Percentiles rank a stretch among this genome's conserved stretches.
These are phyloP conservation scores for Sitta carolinensis DNA, from an alignment of 2,797 vertebrate genomes.

Conservation along the genomic window DNA sequence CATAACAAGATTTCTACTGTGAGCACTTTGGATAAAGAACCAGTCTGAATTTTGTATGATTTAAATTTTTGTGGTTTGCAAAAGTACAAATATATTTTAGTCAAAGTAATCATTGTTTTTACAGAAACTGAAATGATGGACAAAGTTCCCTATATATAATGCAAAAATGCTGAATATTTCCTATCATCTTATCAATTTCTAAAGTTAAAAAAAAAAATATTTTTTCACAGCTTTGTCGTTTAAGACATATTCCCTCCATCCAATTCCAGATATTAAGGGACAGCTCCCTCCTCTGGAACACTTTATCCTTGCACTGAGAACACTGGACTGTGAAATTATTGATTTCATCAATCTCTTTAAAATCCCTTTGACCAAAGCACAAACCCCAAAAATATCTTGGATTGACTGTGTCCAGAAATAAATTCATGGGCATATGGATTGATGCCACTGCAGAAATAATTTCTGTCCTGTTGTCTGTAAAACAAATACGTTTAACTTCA, in stretches of 20 bases:
- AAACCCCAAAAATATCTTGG: not conserved
- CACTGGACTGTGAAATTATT: not conserved
- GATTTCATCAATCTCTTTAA: not conserved
- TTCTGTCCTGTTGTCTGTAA: not conserved
- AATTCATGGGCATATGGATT: rapidly evolving
- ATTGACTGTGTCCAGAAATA: not conserved
- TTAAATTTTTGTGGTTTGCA: not conserved
- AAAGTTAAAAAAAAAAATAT: not conserved
- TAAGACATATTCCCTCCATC: not conserved
- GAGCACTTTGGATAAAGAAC: not conserved
- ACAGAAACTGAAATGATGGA: not conserved
- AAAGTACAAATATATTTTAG: not conserved
- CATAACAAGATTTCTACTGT: not conserved
- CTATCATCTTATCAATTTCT: not conserved
- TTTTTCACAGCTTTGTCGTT: not conserved
- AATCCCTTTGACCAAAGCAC: not conserved
- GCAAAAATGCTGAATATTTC: not conserved
- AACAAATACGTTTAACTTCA: not conserved
- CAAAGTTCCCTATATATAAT: not conserved
- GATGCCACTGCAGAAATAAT: not conserved
- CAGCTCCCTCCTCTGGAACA: constrained; percentile 55
- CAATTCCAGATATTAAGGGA: not conserved
- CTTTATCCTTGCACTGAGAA: not conserved
- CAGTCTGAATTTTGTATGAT: not conserved
- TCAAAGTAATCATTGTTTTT: not conserved